A percentile compares a stretch with the other conserved stretches of the same genome.
phyloP scores from a whole-genome alignment of 2,888 invertebrate species.

The Catocala fraxini region DNA sequence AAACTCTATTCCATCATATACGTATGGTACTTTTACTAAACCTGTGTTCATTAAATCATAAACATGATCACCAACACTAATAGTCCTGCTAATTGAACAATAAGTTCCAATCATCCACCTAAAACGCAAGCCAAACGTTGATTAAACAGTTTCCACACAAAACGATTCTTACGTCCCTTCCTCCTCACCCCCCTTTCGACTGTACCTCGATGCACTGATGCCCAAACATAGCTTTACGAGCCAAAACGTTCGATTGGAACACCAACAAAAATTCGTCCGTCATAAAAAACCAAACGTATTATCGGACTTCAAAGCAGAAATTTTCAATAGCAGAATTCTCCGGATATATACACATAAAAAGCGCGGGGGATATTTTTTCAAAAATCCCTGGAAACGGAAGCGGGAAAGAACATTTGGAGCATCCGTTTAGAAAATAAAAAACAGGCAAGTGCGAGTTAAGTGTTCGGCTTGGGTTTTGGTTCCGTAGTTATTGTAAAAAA shows the following conservation, averaged over 20 bases:
- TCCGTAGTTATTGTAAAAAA: constrained; percentile 3
- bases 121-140: background rate
- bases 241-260: background rate
- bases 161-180: too few species aligned
- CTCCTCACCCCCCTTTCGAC: background rate
- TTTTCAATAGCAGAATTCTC: constrained; percentile 38
- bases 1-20: too few species aligned
- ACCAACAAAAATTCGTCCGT: constrained; percentile 8
- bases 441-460: constrained; percentile 4
- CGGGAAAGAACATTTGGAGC: constrained; percentile 49
- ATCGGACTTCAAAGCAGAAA: constrained; percentile 30
- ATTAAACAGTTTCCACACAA: too few species aligned
- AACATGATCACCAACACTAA: too few species aligned
- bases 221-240: background rate
- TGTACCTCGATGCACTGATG: too few species aligned
- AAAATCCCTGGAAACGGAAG: constrained; percentile 33
- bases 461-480: background rate
- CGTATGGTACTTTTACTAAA: too few species aligned
- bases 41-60: too few species aligned
- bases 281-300: constrained; percentile 31
- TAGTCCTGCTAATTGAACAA: too few species aligned
- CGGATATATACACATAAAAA: constrained; percentile 28
- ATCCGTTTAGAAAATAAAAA: constrained; percentile 58
- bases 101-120: background rate
- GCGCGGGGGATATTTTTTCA: constrained; percentile 31